Evolutionary conservation across 2,797 vertebrate genomes (phyloP), one percentile per base, ranked within the genome.

Genomic region (Knipowitschia caucasica): DNA sequence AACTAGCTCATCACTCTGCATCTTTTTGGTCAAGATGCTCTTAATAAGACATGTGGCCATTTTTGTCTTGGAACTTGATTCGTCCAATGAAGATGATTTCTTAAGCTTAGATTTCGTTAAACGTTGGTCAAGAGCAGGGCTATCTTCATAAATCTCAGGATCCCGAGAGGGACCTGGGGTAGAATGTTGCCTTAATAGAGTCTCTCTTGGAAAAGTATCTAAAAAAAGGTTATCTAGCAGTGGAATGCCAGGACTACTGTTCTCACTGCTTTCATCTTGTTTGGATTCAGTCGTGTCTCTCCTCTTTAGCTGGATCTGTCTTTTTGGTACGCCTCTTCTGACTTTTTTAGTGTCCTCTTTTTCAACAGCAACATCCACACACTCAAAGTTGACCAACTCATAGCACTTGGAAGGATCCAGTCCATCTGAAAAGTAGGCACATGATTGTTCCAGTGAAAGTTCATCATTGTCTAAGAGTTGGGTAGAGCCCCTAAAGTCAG

Each of bases 291-390:
- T 86, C 46, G 78, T 86, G 65, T 91, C 88, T 55, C 85, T 90
- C 55, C 89, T 92, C 60, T 94, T 94, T 36, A 98, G 89, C 77
- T 94, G 92, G 56, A 98, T 98, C 84, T 97, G 94, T 59, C 95
- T 91, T 73, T 98, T 98, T 29, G 94, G 95, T 30, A 98, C 95
- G 0, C 93, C 95, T 81, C 91, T 93, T 78, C 90, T 90, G 66
- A 86, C 84, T 59, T 69, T 91, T 39, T 81, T 91, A 56, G 66
- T 68, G 59, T 92, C 77, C 18, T 89, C 86, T 5, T 83, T 92
- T 80, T 98, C 94, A 71, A 95, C 71, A 0, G 89, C 92, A 63
- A 96, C 92, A 18, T 96, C 94, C 58, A 95, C 89, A 4, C 95
- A 95, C 65, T 96, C 94, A 77, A 90, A 92, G 73, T 85, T 90